Evolutionary conservation across 2,888 invertebrate species (phyloP).

Genomic region (Melinaea marsaeus): DNA sequence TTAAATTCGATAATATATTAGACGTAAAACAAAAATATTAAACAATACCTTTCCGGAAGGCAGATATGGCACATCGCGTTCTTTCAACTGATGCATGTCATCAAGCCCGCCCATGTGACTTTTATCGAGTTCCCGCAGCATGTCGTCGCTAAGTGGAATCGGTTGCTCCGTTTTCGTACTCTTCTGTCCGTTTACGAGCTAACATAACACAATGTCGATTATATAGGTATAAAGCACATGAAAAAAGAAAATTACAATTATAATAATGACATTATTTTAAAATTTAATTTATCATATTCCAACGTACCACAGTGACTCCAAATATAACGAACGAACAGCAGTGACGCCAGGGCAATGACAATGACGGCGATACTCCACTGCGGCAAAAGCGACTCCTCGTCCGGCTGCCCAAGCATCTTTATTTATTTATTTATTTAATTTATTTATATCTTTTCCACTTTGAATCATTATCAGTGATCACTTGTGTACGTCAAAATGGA

Average conservation of each 20-base stretch:
- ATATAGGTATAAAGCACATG: neutral
- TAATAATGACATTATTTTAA: slow-evolving; percentile 7
- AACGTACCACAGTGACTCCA: slow-evolving; percentile 92
- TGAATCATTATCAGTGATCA: too few species aligned
- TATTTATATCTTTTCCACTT: too few species aligned
- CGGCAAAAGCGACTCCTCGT: slow-evolving; percentile 89
- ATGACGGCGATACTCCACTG: slow-evolving; percentile 97
- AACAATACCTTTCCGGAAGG: slow-evolving; percentile 69
- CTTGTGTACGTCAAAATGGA: too few species aligned
- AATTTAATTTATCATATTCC: slow-evolving; percentile 32
- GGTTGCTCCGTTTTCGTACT: slow-evolving; percentile 85
- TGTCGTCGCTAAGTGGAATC: slow-evolving; percentile 87
- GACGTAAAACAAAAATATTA: neutral
- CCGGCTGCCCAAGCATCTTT: slow-evolving; percentile 81
- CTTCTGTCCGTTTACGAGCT: slow-evolving; percentile 92
- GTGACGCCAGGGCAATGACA: slow-evolving; percentile 92
- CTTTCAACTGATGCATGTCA: slow-evolving; percentile 72
- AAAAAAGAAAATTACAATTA: neutral
- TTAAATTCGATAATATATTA: too few species aligned
- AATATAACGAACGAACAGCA: slow-evolving; percentile 92
- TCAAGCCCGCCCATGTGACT: slow-evolving; percentile 86
- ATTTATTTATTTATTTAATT: too few species aligned
- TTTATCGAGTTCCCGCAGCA: slow-evolving; percentile 89
- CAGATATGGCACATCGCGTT: slow-evolving; percentile 69
- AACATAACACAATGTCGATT: slow-evolving; percentile 31